phyloP scores from a whole-genome alignment of 2,797 vertebrate species.

The Lerista edwardsae region DNA sequence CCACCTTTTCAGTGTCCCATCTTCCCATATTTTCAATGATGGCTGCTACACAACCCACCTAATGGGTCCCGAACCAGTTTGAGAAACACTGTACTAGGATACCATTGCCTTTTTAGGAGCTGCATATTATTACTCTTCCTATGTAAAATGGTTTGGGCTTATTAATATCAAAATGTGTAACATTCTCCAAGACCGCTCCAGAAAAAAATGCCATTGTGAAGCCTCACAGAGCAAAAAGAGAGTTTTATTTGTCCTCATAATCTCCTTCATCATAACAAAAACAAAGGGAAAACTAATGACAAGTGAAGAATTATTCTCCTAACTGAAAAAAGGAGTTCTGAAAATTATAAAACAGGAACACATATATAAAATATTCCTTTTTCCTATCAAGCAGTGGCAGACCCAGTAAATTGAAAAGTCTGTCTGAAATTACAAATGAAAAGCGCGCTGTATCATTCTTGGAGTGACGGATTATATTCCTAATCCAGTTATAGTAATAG shows the following conservation, averaged over 20 bases:
- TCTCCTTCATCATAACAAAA: slow-evolving; percentile 57
- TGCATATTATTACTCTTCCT: slow-evolving; percentile 56
- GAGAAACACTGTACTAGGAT: too few relatives aligned
- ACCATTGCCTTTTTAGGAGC: slow-evolving; percentile 41
- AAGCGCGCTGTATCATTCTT: slow-evolving; percentile 94
- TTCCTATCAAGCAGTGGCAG: slow-evolving; percentile 93
- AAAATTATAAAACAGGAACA: slow-evolving; percentile 86
- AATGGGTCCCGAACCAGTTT: too few relatives aligned
- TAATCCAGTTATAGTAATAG: slow-evolving; percentile 98
- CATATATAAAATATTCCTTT: slow-evolving; percentile 88
- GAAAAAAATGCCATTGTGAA: slow-evolving; percentile 48
- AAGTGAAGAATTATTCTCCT: slow-evolving; percentile 76
- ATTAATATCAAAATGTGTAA: slow-evolving; percentile 58
- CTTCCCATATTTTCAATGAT: too few relatives aligned
- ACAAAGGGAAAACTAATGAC: slow-evolving; percentile 68
- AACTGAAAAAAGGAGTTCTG: slow-evolving; percentile 80
- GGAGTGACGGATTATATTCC: slow-evolving; percentile 94
- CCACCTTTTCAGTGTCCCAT: too few relatives aligned
- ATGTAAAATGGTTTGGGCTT: neutral
- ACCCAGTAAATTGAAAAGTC: slow-evolving; percentile 90
- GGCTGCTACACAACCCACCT: too few relatives aligned
- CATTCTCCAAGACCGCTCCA: slow-evolving; percentile 57
- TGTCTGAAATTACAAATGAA: slow-evolving; percentile 97
- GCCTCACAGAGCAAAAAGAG: slow-evolving; percentile 61
- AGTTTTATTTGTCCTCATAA: slow-evolving; percentile 71